Evolutionary conservation across 2,113 vertebrate species (phyloP).

Genomic region (Chionomys nivalis): DNA sequence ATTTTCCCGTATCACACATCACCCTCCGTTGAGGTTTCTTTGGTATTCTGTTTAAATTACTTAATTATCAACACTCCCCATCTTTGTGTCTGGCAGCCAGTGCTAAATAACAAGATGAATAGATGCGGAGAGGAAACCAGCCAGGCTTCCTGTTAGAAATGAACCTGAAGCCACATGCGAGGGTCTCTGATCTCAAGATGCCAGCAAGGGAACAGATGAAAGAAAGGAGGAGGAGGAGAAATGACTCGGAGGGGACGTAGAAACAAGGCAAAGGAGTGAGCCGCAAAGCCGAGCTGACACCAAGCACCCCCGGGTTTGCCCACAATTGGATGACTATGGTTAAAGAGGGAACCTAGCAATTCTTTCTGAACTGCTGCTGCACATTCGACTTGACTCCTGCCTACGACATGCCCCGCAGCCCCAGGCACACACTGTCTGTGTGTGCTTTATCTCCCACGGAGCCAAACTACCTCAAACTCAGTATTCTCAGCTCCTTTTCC

Average conservation of each 20-base stretch:
- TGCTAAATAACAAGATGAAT: conserved; percentile 59
- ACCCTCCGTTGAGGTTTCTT: conserved; percentile 61
- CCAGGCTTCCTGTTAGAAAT: conserved; percentile 55
- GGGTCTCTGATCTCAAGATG: conserved; percentile 43
- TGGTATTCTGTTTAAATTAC: conserved; percentile 71
- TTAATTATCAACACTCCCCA: conserved; percentile 76
- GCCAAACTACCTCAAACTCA: background rate
- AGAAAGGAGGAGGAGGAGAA: background rate
- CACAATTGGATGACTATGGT: background rate
- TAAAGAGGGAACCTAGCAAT: background rate
- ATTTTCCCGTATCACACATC: conserved; percentile 44
- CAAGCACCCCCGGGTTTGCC: background rate
- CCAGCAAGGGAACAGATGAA: background rate
- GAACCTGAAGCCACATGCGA: conserved; percentile 8
- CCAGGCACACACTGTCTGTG: background rate
- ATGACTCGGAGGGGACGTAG: background rate
- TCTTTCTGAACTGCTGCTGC: background rate
- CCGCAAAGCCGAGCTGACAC: background rate
- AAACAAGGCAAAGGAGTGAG: background rate
- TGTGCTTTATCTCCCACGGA: background rate
- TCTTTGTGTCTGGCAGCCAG: conserved; percentile 65
- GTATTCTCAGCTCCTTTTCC: background rate
- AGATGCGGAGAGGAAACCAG: conserved; percentile 53
- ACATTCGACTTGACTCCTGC: background rate
- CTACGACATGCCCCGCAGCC: background rate